Base-by-base conservation (phyloP, 2,888 invertebrate species). In the Ichneumoninae sp. region DNA sequence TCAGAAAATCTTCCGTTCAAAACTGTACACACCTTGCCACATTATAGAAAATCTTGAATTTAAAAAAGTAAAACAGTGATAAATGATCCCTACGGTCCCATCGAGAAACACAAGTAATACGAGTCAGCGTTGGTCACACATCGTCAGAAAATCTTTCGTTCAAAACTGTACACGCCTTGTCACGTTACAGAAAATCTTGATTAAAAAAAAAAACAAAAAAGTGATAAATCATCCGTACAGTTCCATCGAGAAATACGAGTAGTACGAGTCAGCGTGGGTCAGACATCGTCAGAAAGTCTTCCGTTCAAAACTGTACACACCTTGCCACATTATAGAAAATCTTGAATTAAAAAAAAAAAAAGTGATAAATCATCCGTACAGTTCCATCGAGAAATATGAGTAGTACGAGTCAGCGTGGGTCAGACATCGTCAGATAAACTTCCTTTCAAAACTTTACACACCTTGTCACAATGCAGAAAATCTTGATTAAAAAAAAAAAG, bases 101-200 rank as follows among this genome's bases (percentile, higher is more conserved):
- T 3, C 26, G 26, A 26, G 26, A 26, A 26, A 8, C 10, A 3
- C 30, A 47, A 63, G 60, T 74, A 74, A 63, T 16, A 19, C 19
- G 7, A 22, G 30, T 30, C 65, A 10, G 50, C 2, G 22, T n/a
- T 19, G 75, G 63, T 75, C 65, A 75, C 50, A 26, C 75, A 19
- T 5, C 4, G 3, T 4, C 33, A 33, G 5, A 33, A 33, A 33
- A 33, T 33, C 33, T 33, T 33, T 0, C 33, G 33, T 33, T 33
- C 33, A 22, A 57, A 22, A 57, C 10, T 8, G 22, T 22, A 22
- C 1, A 22, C 19, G 8, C 2, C 26, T 26, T 57, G 22, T 3
- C 13, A 26, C 10, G 13, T 44, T 44, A 13, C 8, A 44, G 1
- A 44, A 13, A 0, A 44, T 13, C 13, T 10, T 13, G 13, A 44